These are phyloP conservation scores for Neomorphus geoffroyi DNA, from an alignment of 2,797 vertebrate species.

Conservation along the genomic window DNA sequence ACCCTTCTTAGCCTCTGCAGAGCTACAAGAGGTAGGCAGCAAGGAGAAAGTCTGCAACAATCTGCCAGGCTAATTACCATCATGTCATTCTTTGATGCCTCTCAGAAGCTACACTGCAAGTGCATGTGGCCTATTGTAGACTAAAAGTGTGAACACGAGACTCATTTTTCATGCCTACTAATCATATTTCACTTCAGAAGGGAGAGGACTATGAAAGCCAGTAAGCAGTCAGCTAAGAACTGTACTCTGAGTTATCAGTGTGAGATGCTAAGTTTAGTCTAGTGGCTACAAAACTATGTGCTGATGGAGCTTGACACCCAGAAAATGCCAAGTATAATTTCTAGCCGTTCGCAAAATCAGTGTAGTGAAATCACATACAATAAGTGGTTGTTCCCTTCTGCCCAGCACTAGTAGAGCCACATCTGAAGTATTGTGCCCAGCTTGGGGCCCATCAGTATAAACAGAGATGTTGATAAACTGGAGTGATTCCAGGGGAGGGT, in stretches of 20 bases:
- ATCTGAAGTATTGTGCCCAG: background rate
- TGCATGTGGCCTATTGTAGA: fast-evolving
- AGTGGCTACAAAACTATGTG: background rate
- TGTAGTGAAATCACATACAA: background rate
- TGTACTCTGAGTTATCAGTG: background rate
- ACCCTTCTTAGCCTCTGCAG: background rate
- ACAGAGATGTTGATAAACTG: background rate
- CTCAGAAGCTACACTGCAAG: background rate
- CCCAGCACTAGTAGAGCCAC: background rate
- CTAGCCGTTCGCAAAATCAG: background rate
- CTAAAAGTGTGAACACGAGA: background rate
- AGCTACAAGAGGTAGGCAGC: background rate
- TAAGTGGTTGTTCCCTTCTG: background rate
- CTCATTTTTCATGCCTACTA: background rate
- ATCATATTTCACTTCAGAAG: background rate
- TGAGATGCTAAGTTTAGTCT: background rate
- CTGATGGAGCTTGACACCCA: background rate
- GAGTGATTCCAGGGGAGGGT: background rate
- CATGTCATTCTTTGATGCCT: background rate
- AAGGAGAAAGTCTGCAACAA: background rate
- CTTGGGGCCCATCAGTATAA: background rate
- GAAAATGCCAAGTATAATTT: background rate
- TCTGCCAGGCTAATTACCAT: background rate
- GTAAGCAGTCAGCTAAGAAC: background rate
- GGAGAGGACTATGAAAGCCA: background rate